Percentiles rank a stretch among this genome's conserved stretches.
Conservation (phyloP, 2,113 vertebrate genomes). For the western clawed frog (Xenopus tropicalis) region UCB_Xtro_10.0 CM004449.2:14552001-14552500, state of each 20-base stretch:
- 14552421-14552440: too few relatives aligned
- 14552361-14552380: too few relatives aligned
- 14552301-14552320: slow-evolving; percentile 4
- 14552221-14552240: neutral
- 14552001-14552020: neutral
- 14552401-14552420: too few relatives aligned
- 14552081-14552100: slow-evolving; percentile 1
- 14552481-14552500: too few relatives aligned
- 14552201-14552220: slow-evolving; percentile 29
- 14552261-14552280: slow-evolving; percentile 40
- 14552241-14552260: slow-evolving; percentile 8
- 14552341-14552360: neutral
- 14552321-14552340: neutral
- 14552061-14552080: slow-evolving; percentile 23
- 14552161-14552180: slow-evolving; percentile 30
- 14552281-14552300: slow-evolving; percentile 22
- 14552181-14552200: slow-evolving; percentile 5
- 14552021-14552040: neutral
- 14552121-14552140: slow-evolving; percentile 14
- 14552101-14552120: slow-evolving; percentile 24
- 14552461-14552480: too few relatives aligned
- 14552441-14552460: too few relatives aligned
- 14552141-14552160: slow-evolving; percentile 11
- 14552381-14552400: too few relatives aligned
- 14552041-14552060: slow-evolving; percentile 3